Conservation (phyloP, 2,797 vertebrate species). For the Rhynchotus rufescens region DNA sequence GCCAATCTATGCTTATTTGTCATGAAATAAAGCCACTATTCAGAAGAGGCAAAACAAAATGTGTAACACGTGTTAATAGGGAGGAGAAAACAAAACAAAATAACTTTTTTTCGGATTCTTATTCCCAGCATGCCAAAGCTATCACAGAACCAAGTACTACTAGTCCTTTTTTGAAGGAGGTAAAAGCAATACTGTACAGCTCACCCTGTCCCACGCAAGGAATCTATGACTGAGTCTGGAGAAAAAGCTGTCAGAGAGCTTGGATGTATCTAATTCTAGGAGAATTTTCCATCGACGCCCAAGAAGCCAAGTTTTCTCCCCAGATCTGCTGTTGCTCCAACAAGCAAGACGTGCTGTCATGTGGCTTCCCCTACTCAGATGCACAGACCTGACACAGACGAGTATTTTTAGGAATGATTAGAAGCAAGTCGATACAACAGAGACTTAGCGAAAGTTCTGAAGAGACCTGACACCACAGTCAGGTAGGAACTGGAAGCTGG, state of each 20-base stretch:
- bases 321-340: constrained; percentile 71
- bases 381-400: constrained; percentile 56
- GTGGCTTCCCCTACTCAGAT: constrained; percentile 65
- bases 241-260: constrained; percentile 60
- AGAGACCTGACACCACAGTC: not conserved
- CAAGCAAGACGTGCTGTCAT: constrained; percentile 62
- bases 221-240: constrained; percentile 14
- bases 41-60: constrained; percentile 5
- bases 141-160: constrained; percentile 4
- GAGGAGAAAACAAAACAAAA: too few species aligned
- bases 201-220: constrained; percentile 56
- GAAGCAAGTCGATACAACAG: constrained; percentile 48
- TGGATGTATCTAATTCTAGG: constrained; percentile 58
- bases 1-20: not conserved
- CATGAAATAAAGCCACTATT: not conserved
- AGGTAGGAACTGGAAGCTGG: not conserved
- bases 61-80: not conserved
- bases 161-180: not conserved
- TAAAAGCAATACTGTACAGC: constrained; percentile 33
- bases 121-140: not conserved
- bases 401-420: constrained; percentile 71
- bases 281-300: constrained; percentile 62
- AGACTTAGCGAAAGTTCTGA: not conserved
- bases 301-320: constrained; percentile 61
- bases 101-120: not conserved